Conservation (phyloP, 2,797 vertebrate species). For the Pitangus sulphuratus region DNA sequence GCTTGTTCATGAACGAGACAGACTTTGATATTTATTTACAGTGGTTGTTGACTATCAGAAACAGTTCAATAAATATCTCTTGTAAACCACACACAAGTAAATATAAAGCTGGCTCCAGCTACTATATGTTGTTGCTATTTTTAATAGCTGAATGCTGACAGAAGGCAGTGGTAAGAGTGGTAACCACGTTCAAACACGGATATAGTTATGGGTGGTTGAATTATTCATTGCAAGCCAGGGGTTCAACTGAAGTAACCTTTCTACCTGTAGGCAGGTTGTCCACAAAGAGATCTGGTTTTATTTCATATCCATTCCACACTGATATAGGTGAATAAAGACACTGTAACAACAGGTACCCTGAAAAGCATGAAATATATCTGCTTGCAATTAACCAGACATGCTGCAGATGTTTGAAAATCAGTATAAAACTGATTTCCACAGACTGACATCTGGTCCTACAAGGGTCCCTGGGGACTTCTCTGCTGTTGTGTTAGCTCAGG, state of each 20-base stretch:
- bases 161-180: neutral
- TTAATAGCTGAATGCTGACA: neutral
- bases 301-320: neutral
- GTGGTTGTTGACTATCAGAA: neutral
- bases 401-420: conserved; percentile 1
- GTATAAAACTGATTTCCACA: neutral
- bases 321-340: neutral
- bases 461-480: neutral
- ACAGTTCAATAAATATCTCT: neutral
- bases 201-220: neutral
- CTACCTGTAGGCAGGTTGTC: neutral
- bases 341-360: neutral
- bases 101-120: neutral
- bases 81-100: neutral
- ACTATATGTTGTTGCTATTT: neutral
- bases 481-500: neutral
- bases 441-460: neutral
- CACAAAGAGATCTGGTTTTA: neutral
- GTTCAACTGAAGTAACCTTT: neutral
- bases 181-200: neutral
- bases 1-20: neutral
- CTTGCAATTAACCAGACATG: neutral
- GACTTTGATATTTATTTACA: neutral
- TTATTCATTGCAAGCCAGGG: neutral
- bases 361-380: neutral